Evolutionary conservation across 2,113 vertebrate species (phyloP).

Genomic region (Willisornis vidua): DNA sequence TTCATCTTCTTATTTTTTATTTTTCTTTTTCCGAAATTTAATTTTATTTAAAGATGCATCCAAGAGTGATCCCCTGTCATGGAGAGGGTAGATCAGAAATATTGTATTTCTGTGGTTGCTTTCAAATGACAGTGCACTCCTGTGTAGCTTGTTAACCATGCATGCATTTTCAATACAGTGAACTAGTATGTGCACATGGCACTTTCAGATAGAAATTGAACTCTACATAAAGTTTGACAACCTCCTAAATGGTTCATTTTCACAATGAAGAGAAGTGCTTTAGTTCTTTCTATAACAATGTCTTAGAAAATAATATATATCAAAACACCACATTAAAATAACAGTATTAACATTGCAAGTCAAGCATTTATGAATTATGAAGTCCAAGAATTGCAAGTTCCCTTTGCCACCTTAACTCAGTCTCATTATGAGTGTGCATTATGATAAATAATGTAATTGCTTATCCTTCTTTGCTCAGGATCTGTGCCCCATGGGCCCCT

Average conservation of each 20-base stretch:
- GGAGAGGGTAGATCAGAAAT: background rate
- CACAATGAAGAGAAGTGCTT: background rate
- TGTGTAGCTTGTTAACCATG: background rate
- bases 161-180: background rate
- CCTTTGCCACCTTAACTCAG: background rate
- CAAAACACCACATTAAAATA: background rate
- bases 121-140: background rate
- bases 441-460: background rate
- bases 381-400: background rate
- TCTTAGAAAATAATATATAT: background rate
- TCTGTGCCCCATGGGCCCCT: background rate
- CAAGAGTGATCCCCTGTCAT: background rate
- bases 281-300: background rate
- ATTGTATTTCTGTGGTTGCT: background rate
- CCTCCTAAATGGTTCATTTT: background rate
- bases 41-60: background rate
- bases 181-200: background rate
- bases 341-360: background rate
- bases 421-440: background rate
- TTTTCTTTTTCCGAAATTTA: background rate
- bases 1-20: background rate
- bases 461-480: constrained; percentile 3
- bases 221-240: background rate
- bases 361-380: background rate
- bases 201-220: background rate